These are phyloP conservation scores for Emydura subglobosa DNA, from an alignment of 2,113 vertebrate genomes.

Conservation along the genomic window DNA sequence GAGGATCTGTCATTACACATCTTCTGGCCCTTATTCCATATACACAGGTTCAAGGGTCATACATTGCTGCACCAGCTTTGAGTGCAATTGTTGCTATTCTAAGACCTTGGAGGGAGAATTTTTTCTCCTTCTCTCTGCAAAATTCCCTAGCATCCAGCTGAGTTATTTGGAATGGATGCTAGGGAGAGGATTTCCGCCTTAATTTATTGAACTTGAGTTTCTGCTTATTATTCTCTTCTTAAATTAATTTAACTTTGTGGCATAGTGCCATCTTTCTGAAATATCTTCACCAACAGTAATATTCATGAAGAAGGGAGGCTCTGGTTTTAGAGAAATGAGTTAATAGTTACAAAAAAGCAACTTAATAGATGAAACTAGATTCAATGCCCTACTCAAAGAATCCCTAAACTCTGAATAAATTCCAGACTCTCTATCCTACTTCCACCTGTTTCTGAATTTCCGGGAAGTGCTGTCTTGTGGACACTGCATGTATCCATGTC, in stretches of 20 bases:
- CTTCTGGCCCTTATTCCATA: background rate
- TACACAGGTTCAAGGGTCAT: background rate
- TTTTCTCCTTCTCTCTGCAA: background rate
- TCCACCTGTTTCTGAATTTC: background rate
- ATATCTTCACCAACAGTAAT: background rate
- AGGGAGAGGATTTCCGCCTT: background rate
- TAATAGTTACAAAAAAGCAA: background rate
- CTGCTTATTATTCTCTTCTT: background rate
- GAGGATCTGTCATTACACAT: background rate
- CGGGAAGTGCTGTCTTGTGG: background rate
- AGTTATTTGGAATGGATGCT: background rate
- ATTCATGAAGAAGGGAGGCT: background rate
- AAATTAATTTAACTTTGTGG: background rate
- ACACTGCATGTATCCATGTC: background rate
- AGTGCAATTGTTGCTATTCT: background rate
- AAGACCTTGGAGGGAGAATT: background rate
- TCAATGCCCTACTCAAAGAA: background rate
- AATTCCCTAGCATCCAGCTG: background rate
- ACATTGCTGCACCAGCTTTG: background rate
- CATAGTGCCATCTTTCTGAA: background rate
- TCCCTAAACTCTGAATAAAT: background rate
- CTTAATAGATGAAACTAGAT: background rate
- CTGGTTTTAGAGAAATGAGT: background rate
- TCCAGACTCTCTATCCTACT: background rate
- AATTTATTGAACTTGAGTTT: background rate